phyloP scores from a whole-genome alignment of 2,888 invertebrate species.

The Colletes collaris region DNA sequence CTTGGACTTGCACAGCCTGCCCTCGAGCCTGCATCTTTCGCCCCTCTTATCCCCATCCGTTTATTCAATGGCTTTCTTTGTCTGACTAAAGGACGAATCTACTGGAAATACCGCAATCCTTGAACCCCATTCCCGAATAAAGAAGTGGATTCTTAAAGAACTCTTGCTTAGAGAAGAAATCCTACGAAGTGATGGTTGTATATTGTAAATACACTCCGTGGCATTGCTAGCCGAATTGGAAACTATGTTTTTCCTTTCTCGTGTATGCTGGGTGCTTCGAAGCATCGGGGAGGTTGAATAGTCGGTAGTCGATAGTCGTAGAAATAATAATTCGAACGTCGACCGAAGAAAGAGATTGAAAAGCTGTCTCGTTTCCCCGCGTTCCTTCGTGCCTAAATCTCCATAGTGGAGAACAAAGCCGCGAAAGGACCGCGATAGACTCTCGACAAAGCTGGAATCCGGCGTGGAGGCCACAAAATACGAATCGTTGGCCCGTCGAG shows the following conservation, averaged over 20 bases:
- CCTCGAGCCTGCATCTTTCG: constrained; percentile 11
- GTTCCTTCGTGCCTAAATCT: constrained; percentile 5
- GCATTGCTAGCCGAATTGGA: too few relatives aligned
- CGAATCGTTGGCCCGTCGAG: constrained; percentile 60
- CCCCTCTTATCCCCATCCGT: constrained; percentile 23
- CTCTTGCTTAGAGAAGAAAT: background rate
- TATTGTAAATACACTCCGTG: too few relatives aligned
- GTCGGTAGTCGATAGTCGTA: too few relatives aligned
- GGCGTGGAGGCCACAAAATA: constrained; percentile 52
- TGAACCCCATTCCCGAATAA: constrained; percentile 9
- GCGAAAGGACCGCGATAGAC: constrained; percentile 32
- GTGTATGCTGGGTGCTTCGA: too few relatives aligned
- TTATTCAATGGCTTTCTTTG: constrained; percentile 57
- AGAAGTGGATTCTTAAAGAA: background rate
- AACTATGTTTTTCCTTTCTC: too few relatives aligned
- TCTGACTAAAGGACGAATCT: constrained; percentile 53
- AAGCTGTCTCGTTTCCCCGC: too few relatives aligned
- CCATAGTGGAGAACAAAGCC: constrained; percentile 4
- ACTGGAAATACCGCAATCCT: constrained; percentile 40
- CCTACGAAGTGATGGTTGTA: too few relatives aligned
- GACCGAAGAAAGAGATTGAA: too few relatives aligned
- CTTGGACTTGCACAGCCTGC: background rate
- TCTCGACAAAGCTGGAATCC: constrained; percentile 28
- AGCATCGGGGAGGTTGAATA: too few relatives aligned
- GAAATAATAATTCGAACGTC: too few relatives aligned